These are phyloP conservation scores for Belonocnema kinseyi DNA, from an alignment of 1,140 invertebrate species.

Conservation along the genomic window DNA sequence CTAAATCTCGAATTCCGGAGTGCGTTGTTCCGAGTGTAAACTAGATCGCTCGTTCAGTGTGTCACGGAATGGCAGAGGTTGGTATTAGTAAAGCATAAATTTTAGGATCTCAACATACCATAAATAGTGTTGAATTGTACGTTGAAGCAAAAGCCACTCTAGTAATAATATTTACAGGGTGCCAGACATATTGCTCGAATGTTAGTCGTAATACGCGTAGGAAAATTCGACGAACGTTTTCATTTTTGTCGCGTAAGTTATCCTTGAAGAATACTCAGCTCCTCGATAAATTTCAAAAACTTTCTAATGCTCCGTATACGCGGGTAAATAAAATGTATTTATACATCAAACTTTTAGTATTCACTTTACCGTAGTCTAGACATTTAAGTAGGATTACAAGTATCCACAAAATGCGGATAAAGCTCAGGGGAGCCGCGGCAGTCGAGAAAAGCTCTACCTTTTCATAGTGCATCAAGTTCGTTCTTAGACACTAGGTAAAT, in stretches of 20 bases:
- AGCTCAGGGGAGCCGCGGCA: background rate
- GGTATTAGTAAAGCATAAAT: slow-evolving; percentile 74
- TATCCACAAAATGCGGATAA: background rate
- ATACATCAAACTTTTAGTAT: background rate
- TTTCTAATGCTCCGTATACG: background rate
- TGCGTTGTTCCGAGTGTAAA: slow-evolving; percentile 72
- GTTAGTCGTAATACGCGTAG: background rate
- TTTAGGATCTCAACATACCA: slow-evolving; percentile 61
- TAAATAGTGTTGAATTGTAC: slow-evolving; percentile 37
- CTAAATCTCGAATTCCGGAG: slow-evolving; percentile 51
- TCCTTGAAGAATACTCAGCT: background rate
- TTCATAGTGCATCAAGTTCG: slow-evolving; percentile 45
- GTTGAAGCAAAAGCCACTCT: background rate
- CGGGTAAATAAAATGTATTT: too few relatives aligned
- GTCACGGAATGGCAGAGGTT: slow-evolving; percentile 69
- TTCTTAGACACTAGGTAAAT: slow-evolving; percentile 42
- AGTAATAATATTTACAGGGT: slow-evolving; percentile 23
- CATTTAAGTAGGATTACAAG: background rate
- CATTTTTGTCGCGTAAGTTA: background rate
- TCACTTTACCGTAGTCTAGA: background rate
- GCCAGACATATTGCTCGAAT: background rate
- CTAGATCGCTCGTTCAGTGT: slow-evolving; percentile 73
- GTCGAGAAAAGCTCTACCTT: slow-evolving; percentile 8
- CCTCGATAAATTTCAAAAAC: background rate
- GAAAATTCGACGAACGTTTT: background rate